Percentiles rank a stretch among this genome's conserved stretches.
Conservation (phyloP, 2,113 vertebrate genomes). For the Gavia stellata region DNA sequence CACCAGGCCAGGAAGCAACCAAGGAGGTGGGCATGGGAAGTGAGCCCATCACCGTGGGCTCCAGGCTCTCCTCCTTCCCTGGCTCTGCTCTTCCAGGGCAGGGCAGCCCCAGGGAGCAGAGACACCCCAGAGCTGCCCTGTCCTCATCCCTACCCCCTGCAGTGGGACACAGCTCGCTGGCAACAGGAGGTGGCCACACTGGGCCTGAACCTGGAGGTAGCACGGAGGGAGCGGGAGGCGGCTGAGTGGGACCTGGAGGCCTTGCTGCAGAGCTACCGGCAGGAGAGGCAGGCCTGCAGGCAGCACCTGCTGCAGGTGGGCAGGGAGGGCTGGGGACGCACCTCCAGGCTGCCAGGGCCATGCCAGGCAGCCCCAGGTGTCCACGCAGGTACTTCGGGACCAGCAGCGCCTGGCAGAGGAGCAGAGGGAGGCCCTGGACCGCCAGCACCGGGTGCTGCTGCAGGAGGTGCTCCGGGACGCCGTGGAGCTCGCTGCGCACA, state of each 20-base stretch:
- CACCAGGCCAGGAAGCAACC: constrained; percentile 41
- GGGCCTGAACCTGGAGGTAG: constrained; percentile 76
- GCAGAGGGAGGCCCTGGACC: constrained; percentile 68
- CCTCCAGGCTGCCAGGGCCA: rapidly evolving
- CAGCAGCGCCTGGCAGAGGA: constrained; percentile 76
- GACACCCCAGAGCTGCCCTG: neutral
- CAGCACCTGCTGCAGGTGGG: constrained; percentile 78
- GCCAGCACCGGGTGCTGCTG: constrained; percentile 68
- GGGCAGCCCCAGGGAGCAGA: neutral
- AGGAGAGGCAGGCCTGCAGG: constrained; percentile 66
- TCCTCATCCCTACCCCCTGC: neutral
- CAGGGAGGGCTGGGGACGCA: neutral
- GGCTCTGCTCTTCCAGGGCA: neutral
- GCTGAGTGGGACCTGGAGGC: constrained; percentile 71
- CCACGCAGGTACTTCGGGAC: constrained; percentile 74
- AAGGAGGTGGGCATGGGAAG: neutral
- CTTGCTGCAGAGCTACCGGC: constrained; percentile 58
- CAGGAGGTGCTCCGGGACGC: constrained; percentile 75
- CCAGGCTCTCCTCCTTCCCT: neutral
- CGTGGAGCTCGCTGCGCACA: constrained; percentile 68
- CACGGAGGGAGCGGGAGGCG: constrained; percentile 68
- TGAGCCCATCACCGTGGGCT: neutral
- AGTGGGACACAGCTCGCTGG: constrained; percentile 62
- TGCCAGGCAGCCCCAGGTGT: too few species aligned
- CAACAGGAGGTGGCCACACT: constrained; percentile 66